phyloP scores from a whole-genome alignment of 2,888 invertebrate species.

The Capitulum mitella region DNA sequence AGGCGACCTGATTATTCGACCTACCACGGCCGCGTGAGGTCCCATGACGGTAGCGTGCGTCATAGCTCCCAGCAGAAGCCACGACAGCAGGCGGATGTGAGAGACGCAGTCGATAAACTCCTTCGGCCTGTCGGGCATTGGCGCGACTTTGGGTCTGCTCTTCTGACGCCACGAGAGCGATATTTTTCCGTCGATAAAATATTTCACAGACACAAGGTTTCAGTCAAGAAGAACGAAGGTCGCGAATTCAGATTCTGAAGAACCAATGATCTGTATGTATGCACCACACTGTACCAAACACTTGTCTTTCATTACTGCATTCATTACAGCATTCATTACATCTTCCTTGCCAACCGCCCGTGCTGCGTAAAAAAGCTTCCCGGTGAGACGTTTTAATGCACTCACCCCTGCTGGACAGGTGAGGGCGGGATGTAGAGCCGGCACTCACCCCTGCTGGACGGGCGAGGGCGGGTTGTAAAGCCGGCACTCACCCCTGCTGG shows the following conservation, averaged over 20 bases:
- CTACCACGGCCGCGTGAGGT: constrained; percentile 39
- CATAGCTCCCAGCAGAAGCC: constrained; percentile 92
- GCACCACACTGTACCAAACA: neutral
- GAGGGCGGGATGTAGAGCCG: constrained; percentile 7
- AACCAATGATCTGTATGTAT: neutral
- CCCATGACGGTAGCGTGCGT: constrained; percentile 70
- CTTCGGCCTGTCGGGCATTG: constrained; percentile 66
- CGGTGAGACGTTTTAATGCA: neutral
- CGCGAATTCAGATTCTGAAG: neutral
- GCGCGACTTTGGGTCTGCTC: no score
- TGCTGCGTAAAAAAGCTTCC: neutral
- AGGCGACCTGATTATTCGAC: constrained; percentile 31
- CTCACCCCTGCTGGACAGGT: neutral
- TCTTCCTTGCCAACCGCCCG: no score
- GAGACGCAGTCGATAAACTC: constrained; percentile 93
- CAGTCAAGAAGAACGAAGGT: neutral
- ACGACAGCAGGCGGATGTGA: constrained; percentile 88
- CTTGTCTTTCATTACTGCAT: neutral
- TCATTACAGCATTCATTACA: no score
- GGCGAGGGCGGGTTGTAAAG: constrained; percentile 71
- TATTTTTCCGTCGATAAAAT: no score
- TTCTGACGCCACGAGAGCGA: no score
- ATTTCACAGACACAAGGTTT: no score
- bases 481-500: constrained; percentile 69
- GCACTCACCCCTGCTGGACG: constrained; percentile 66